A percentile compares a stretch with the other conserved stretches of the same genome.
Conservation (phyloP, 2,888 invertebrate genomes). For the Standfussiana lucernea region DNA sequence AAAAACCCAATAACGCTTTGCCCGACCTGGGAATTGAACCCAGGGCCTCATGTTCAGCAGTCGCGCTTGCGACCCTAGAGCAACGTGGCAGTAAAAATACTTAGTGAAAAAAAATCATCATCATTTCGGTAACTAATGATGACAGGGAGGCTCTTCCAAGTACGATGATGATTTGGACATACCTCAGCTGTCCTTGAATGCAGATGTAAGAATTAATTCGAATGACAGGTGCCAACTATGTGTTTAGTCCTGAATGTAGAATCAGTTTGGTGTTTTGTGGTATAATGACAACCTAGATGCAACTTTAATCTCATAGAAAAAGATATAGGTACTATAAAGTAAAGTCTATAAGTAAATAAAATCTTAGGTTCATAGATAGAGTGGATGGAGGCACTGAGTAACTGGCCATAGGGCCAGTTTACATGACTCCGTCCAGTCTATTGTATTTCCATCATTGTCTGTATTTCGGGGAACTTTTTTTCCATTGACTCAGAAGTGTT, state of each 20-base stretch:
- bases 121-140: not conserved
- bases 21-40: no score
- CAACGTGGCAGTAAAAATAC: no score
- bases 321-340: no score
- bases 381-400: not conserved
- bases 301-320: not conserved
- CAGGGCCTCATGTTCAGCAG: no score
- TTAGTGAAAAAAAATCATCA: not conserved
- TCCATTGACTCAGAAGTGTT: no score
- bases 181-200: conserved; percentile 25
- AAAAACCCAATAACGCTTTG: no score
- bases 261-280: conserved; percentile 4
- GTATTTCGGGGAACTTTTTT: no score
- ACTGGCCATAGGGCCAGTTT: no score
- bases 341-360: not conserved
- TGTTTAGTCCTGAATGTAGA: conserved; percentile 30
- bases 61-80: no score
- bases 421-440: no score
- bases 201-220: conserved; percentile 30
- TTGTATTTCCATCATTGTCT: no score
- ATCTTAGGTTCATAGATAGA: not conserved
- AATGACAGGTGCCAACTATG: conserved; percentile 35
- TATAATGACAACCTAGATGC: not conserved
- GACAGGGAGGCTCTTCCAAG: not conserved
- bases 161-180: not conserved